Evolutionary conservation across 2,888 invertebrate genomes (phyloP), one percentile per base, ranked within the genome.

Genomic region (Anticlea derivata): DNA sequence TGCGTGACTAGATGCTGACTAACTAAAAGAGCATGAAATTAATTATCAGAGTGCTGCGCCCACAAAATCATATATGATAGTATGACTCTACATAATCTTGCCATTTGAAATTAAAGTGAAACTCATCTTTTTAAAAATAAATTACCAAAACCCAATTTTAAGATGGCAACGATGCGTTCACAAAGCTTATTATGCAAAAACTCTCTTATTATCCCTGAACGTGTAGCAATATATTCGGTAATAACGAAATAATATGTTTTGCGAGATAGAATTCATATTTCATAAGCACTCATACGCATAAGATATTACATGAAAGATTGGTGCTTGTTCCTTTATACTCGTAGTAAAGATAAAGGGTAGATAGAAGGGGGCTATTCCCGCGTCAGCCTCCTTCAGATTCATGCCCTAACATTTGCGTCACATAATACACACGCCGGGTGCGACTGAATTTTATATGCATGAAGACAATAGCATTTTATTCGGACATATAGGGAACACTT

Each of bases 221-320:
- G 78, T 78, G 80, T 81, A 80, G 77, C 82, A 80, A 85, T 86
- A 83, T 82, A 81, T 82, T 80, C 70, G 76, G 84, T 80, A 86
- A 86, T 86, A 88, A 86, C 83, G 80, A 78, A 86, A 86, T 87
- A 88, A 86, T 84, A 87, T 83, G 85, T 85, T 84, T 85, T 80
- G 78, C 71, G 75, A 86, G 79, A 87, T 83, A 81, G 83, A 85
- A 86, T 88, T 86, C 86, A 88, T 89, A 87, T 88, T 87, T 89
- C 86, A 87, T 85, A 84, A 84, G 83, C 82, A 85, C 81, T 82
- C 83, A 75, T 81, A 81, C 80, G 77, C 80, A 82, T 81, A 83
- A 79, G 74, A 84, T 87, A 87, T 87, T 80, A 78, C 82, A 71
- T 66, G 61, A 43, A 71, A 76, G 78, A 79, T 74, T 78, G 80